These are phyloP conservation scores for Dorcus parallelipipedus DNA, from an alignment of 2,888 invertebrate species.

Conservation along the genomic window DNA sequence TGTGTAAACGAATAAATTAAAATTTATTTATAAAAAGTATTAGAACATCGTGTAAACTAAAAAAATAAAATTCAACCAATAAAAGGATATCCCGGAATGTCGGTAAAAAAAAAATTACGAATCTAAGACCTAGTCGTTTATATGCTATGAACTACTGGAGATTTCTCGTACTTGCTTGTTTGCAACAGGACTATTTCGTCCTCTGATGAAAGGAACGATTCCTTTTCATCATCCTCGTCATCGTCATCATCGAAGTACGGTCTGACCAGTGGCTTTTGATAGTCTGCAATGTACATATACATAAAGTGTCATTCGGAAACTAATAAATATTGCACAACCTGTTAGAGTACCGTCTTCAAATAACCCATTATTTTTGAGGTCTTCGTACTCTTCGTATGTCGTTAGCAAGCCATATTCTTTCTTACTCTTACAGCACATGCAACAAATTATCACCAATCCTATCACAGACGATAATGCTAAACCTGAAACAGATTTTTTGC, in stretches of 20 bases:
- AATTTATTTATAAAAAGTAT: too few relatives aligned
- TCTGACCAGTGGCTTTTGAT: conserved; percentile 44
- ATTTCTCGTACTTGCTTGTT: conserved; percentile 22
- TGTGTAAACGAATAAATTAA: too few relatives aligned
- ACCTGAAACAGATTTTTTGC: conserved; percentile 45
- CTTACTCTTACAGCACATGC: conserved; percentile 51
- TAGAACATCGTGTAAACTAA: too few relatives aligned
- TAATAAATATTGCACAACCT: neutral
- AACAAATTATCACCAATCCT: conserved; percentile 56
- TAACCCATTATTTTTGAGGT: conserved; percentile 26
- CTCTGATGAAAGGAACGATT: conserved; percentile 24
- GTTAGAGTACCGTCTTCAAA: neutral
- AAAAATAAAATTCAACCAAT: too few relatives aligned
- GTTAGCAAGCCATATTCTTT: conserved; percentile 56
- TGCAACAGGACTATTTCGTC: conserved; percentile 29
- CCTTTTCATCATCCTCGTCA: conserved; percentile 54
- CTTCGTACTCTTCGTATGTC: conserved; percentile 53
- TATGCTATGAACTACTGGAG: conserved; percentile 11
- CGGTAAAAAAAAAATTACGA: too few relatives aligned
- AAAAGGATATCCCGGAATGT: too few relatives aligned
- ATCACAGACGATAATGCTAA: conserved; percentile 56
- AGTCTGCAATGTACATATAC: conserved; percentile 15
- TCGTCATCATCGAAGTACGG: conserved; percentile 75
- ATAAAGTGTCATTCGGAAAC: too few relatives aligned
- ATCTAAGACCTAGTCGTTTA: too few relatives aligned